Conservation (phyloP, 2,888 invertebrate species). For the Meloe dianella region DNA sequence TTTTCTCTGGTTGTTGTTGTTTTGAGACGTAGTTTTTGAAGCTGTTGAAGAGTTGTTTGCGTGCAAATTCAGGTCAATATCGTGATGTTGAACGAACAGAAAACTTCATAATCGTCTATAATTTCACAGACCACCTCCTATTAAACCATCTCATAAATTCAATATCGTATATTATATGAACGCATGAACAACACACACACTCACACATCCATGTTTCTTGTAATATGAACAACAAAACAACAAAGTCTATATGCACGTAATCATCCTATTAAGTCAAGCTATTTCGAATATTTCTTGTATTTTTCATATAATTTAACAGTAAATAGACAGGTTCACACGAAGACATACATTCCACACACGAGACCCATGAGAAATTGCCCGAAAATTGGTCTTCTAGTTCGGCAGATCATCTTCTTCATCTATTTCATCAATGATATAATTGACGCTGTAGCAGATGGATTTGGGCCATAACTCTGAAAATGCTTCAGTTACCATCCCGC, state of each 20-base stretch:
- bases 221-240: conserved; percentile 26
- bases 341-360: neutral
- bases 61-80: conserved; percentile 40
- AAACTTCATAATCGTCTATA: conserved; percentile 42
- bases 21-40: conserved; percentile 1
- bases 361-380: neutral
- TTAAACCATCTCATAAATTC: conserved; percentile 41
- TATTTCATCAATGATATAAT: too few species aligned
- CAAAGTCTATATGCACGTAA: neutral
- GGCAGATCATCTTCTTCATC: too few species aligned
- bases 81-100: conserved; percentile 38
- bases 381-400: neutral
- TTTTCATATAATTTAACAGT: neutral
- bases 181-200: conserved; percentile 40
- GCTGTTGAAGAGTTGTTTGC: conserved; percentile 31
- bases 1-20: neutral
- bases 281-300: neutral
- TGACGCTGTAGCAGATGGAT: too few species aligned
- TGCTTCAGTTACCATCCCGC: too few species aligned
- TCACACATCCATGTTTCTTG: conserved; percentile 25
- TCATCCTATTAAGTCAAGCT: neutral
- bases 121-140: conserved; percentile 43
- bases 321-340: neutral
- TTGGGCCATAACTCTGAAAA: too few species aligned
- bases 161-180: conserved; percentile 31